Evolutionary conservation across 2,113 vertebrate species (phyloP).

Genomic region (Alligator sinensis): DNA sequence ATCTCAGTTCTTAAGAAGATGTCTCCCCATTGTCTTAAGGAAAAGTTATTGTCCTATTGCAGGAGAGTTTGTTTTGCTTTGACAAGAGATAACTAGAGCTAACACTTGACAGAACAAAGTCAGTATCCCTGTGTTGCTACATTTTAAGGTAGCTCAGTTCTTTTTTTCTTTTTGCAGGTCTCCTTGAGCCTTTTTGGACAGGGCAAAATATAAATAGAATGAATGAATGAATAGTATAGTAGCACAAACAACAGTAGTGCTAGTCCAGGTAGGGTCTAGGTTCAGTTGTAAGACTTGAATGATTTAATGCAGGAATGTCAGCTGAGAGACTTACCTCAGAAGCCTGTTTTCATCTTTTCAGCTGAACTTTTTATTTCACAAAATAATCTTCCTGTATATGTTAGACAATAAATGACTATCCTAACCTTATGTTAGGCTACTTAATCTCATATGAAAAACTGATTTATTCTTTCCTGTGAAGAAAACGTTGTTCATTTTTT

Average conservation of each 20-base stretch:
- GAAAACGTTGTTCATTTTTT: not conserved
- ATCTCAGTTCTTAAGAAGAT: not conserved
- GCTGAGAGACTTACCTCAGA: too few species aligned
- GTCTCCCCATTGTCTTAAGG: not conserved
- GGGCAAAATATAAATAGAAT: too few species aligned
- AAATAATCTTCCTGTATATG: not conserved
- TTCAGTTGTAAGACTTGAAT: not conserved
- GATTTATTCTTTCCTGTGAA: fast-evolving
- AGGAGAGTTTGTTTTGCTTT: not conserved
- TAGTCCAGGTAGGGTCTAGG: not conserved
- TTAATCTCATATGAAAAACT: too few species aligned
- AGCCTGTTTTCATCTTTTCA: not conserved
- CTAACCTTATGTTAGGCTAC: not conserved
- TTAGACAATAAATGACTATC: not conserved
- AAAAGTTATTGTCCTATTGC: not conserved
- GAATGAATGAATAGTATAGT: too few species aligned
- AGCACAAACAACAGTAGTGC: not conserved
- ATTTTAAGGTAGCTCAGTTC: not conserved
- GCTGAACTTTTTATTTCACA: not conserved
- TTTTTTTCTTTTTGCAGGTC: too few species aligned
- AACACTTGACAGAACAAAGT: not conserved
- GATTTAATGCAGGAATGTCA: not conserved
- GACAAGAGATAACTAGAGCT: not conserved
- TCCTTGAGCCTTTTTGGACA: too few species aligned
- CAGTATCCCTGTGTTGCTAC: not conserved